phyloP scores from a whole-genome alignment of 2,888 invertebrate genomes.

The Platerodrilus igneus region DNA sequence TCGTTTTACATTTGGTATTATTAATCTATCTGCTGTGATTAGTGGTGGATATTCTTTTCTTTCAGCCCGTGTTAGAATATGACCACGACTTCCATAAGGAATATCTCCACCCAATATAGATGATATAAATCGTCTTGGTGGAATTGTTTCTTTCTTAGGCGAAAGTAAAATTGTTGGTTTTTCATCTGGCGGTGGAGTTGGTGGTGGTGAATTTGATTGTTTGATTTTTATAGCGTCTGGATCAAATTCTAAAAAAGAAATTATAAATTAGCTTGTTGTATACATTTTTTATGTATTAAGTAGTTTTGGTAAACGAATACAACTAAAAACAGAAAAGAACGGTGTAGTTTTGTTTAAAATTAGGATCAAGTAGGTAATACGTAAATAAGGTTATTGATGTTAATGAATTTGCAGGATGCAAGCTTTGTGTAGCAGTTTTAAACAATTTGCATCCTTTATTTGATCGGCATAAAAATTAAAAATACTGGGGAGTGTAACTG shows the following conservation, averaged over 20 bases:
- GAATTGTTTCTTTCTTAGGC: constrained; percentile 40
- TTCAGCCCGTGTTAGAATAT: constrained; percentile 76
- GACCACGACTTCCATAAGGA: constrained; percentile 74
- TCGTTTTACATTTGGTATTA: constrained; percentile 56
- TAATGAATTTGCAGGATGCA: no score
- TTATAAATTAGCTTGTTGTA: not conserved
- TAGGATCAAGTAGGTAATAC: no score
- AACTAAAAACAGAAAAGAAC: no score
- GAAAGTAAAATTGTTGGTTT: no score
- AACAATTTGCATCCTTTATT: no score
- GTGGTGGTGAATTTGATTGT: constrained; percentile 10
- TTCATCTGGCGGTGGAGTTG: constrained; percentile 19
- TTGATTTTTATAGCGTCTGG: constrained; percentile 14
- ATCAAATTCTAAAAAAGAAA: constrained; percentile 6
- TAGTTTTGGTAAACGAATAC: no score
- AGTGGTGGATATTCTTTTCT: constrained; percentile 70
- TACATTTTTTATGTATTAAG: no score
- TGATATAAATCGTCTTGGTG: constrained; percentile 67
- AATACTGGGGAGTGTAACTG: no score
- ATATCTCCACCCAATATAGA: constrained; percentile 77
- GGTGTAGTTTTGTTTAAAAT: no score
- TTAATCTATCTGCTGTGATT: constrained; percentile 57
- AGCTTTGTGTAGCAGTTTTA: no score
- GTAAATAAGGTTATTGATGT: no score
- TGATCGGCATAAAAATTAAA: no score